Evolutionary conservation across 2,888 invertebrate species (phyloP), one percentile per base, ranked within the genome.

Genomic region (Drosophila dives): DNA sequence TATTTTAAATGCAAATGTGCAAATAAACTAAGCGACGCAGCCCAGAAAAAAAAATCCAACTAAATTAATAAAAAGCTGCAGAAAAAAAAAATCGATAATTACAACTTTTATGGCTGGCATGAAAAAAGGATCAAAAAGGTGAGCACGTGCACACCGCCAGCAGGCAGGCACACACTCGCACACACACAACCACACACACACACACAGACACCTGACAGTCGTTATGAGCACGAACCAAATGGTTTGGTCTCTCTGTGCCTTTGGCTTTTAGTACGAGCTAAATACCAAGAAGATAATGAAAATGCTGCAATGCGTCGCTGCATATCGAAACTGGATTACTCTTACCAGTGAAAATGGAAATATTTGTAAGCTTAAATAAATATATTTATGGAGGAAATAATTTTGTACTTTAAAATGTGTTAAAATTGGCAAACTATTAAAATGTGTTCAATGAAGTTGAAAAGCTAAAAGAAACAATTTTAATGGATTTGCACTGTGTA

Each of bases 1-100:
- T 82, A 86, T 80, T 86, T 86, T 82, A 79, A 85, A 87, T 85
- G 85, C 50, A 72, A 71, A 78, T 81, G 75, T 66, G 78, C 56
- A 71, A 64, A 64, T 75, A 66, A 77, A 71, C 62, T 70, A 70
- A 80, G 53, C 55, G 62, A 32, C 60, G 42, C 42, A 51, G 50
- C n/a, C n/a, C n/a, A n/a, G 29, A n/a, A 40, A 49, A 29, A 60
- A 55, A 26, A 50, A 10, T 2, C 23, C 23, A 49, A 34, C 26
- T 2, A 20, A 8, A 4, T 12, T 4, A 38, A n/a, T 5, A 33
- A 55, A 73, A 51, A 67, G 5, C 8, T 15, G 17, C 11, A 38
- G 17, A 17, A 29, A 49, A 61, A 63, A 66, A 80, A 87, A 88
- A 86, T 86, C 86, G 64, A 89, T 86, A 75, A 48, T 67, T 50